Evolutionary conservation across 1,140 invertebrate species (phyloP).

Genomic region (Pseudomyrmex concolor): DNA sequence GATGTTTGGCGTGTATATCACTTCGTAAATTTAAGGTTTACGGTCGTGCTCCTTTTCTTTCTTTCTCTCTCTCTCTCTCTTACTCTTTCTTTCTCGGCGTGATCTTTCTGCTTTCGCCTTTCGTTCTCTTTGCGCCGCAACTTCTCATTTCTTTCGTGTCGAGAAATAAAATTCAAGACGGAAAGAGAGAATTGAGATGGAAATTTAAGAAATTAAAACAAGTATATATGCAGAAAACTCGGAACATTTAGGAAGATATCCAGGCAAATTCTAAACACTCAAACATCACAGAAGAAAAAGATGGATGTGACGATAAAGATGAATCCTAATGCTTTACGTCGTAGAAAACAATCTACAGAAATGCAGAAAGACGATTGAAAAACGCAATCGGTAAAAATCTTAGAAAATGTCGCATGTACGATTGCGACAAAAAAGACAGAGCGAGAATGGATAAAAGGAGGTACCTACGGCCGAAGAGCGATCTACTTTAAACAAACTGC

Average conservation of each 20-base stretch:
- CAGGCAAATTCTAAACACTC: neutral
- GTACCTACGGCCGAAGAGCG: constrained; percentile 25
- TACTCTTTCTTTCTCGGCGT: neutral
- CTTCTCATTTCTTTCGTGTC: neutral
- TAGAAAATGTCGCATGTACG: neutral
- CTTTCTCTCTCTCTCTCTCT: neutral
- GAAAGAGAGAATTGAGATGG: neutral
- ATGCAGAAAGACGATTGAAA: neutral
- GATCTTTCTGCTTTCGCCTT: neutral
- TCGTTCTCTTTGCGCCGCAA: neutral
- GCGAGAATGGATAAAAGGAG: constrained; percentile 23
- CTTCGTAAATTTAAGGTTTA: constrained; percentile 85
- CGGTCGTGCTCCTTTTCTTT: constrained; percentile 70
- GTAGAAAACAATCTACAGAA: neutral
- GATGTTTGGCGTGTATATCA: constrained; percentile 84
- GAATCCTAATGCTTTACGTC: no score
- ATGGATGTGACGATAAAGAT: no score
- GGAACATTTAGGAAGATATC: neutral
- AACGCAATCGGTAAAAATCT: neutral
- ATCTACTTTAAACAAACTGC: constrained; percentile 57
- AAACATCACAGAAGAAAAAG: no score
- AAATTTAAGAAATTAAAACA: neutral
- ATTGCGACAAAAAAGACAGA: constrained; percentile 10
- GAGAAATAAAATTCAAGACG: neutral
- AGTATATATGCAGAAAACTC: neutral